Evolutionary conservation across 2,797 vertebrate genomes (phyloP).

Genomic region (Melopsittacus undulatus): DNA sequence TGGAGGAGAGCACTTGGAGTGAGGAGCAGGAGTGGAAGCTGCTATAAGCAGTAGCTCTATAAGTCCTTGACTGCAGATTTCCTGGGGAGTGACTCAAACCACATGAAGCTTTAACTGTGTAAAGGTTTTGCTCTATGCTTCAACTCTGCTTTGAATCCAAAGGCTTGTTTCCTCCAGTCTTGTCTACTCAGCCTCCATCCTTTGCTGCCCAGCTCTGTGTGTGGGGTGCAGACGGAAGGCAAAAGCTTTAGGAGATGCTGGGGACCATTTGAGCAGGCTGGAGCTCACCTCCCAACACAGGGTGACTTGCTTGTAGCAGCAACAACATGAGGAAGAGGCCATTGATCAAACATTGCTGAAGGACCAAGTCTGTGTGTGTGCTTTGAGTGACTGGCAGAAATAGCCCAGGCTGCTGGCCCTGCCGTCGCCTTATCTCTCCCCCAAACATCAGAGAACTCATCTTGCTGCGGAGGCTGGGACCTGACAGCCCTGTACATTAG

Average conservation of each 20-base stretch:
- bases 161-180: neutral
- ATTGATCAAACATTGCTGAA: neutral
- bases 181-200: fast-evolving
- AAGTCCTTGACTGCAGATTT: fast-evolving
- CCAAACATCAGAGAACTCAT: slow-evolving; percentile 1
- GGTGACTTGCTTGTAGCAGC: neutral
- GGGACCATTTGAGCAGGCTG: neutral
- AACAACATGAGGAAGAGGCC: neutral
- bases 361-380: neutral
- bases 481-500: slow-evolving; percentile 69
- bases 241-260: neutral
- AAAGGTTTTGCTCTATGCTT: neutral
- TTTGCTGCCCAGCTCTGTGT: fast-evolving
- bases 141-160: neutral
- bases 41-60: neutral
- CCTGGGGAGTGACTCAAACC: neutral
- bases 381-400: neutral
- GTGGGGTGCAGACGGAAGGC: fast-evolving
- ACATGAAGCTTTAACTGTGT: fast-evolving
- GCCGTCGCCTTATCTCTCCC: slow-evolving; percentile 28
- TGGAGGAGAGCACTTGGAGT: neutral
- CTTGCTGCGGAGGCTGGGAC: neutral
- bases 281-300: neutral
- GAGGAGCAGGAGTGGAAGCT: neutral
- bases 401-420: neutral